Conservation (phyloP, 2,113 vertebrate species). For the Crotophaga sulcirostris region DNA sequence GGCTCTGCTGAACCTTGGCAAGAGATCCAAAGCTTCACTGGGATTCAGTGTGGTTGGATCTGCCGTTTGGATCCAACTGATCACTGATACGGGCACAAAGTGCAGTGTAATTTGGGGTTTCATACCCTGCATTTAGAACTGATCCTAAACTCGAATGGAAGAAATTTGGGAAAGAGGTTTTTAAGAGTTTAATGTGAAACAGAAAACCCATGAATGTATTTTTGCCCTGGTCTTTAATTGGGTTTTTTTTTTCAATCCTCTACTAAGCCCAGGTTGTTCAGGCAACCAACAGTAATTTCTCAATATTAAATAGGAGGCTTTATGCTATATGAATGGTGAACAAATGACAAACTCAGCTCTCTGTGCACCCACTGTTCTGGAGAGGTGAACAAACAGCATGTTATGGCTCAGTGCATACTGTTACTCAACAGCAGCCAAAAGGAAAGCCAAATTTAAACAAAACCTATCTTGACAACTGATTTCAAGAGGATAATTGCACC, state of each 20-base stretch:
- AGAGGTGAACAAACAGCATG: background rate
- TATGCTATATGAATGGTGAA: background rate
- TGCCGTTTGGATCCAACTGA: background rate
- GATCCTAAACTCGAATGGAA: background rate
- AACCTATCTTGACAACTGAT: background rate
- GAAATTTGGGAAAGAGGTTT: conserved; percentile 43
- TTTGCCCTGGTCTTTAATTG: conserved; percentile 29
- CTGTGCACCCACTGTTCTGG: background rate
- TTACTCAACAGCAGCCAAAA: background rate
- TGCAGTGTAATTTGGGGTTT: background rate
- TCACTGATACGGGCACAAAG: background rate
- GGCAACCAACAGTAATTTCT: background rate
- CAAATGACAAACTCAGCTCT: background rate
- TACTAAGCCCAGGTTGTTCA: background rate
- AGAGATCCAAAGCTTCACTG: background rate
- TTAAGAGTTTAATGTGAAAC: conserved; percentile 52
- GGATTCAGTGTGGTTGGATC: background rate
- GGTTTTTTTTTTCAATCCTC: background rate
- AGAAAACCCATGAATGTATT: conserved; percentile 24
- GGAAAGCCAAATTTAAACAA: background rate
- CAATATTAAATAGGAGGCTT: conserved; percentile 16
- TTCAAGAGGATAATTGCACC: background rate
- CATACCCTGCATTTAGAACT: conserved; percentile 4
- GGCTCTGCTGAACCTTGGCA: background rate
- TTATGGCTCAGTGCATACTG: background rate